A percentile compares a stretch with the other conserved stretches of the same genome.
These are phyloP conservation scores for Sebastes fasciatus DNA, from an alignment of 2,113 vertebrate species.

Conservation along the genomic window DNA sequence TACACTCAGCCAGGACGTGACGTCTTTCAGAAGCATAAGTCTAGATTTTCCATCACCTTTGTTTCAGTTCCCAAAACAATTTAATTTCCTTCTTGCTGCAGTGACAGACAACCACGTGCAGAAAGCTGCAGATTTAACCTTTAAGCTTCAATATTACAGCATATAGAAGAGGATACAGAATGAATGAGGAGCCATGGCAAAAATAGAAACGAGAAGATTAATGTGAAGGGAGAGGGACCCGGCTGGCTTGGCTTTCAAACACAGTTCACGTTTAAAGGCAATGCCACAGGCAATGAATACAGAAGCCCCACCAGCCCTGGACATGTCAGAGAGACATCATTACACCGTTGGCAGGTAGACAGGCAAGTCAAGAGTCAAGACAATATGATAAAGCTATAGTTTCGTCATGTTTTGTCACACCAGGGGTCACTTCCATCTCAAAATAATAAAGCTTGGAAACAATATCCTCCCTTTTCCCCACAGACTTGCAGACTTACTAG, in stretches of 20 bases:
- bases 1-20: not conserved
- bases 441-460: constrained; percentile 58
- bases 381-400: constrained; percentile 12
- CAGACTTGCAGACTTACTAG: constrained; percentile 46
- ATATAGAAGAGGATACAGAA: constrained; percentile 15
- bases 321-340: constrained; percentile 8
- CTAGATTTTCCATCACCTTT: constrained; percentile 19
- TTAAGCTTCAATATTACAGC: constrained; percentile 8
- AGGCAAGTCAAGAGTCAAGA: not conserved
- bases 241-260: constrained; percentile 23
- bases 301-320: constrained; percentile 2
- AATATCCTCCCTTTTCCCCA: constrained; percentile 52
- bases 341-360: not conserved
- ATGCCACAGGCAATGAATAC: constrained; percentile 7
- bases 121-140: constrained; percentile 3
- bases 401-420: constrained; percentile 19
- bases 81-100: not conserved
- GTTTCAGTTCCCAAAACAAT: constrained; percentile 5
- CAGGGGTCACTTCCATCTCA: constrained; percentile 46
- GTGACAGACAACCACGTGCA: not conserved
- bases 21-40: not conserved
- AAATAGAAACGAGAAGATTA: constrained; percentile 51
- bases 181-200: not conserved
- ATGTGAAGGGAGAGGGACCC: constrained; percentile 45
- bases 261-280: constrained; percentile 39